Evolutionary conservation across 2,888 invertebrate genomes (phyloP).

Genomic region (Pterostichus niger): DNA sequence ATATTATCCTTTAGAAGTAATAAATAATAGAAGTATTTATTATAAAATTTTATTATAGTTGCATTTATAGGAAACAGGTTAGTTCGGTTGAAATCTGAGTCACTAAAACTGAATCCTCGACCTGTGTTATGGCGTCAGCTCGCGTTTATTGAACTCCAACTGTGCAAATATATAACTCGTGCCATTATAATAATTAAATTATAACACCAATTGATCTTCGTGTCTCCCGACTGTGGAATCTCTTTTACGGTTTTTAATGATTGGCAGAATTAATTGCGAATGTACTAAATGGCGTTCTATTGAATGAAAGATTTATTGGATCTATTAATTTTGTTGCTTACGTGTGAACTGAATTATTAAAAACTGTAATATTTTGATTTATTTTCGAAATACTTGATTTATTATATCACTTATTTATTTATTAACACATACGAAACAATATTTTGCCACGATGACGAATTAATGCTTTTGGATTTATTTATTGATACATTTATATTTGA

Average conservation of each 20-base stretch:
- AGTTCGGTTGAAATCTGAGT: constrained; percentile 36
- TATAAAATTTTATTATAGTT: too few relatives aligned
- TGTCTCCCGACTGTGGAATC: not conserved
- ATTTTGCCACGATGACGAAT: too few relatives aligned
- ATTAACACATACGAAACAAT: not conserved
- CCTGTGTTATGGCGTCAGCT: not conserved
- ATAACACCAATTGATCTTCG: constrained; percentile 42
- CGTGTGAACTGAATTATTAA: constrained; percentile 39
- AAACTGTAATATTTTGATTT: constrained; percentile 48
- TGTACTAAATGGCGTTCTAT: constrained; percentile 13
- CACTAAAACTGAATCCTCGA: constrained; percentile 22
- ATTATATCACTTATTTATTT: constrained; percentile 20
- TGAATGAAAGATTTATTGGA: constrained; percentile 37
- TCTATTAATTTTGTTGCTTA: constrained; percentile 41
- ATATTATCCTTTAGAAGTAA: too few relatives aligned
- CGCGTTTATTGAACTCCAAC: constrained; percentile 50
- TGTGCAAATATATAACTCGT: constrained; percentile 50
- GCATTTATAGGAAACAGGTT: constrained; percentile 6
- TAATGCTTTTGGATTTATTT: too few relatives aligned
- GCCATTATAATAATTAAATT: constrained; percentile 55
- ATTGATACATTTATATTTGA: too few relatives aligned
- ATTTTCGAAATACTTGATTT: constrained; percentile 7
- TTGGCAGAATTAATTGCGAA: constrained; percentile 32
- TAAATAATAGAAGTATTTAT: too few relatives aligned
- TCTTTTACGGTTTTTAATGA: constrained; percentile 34